phyloP scores from a whole-genome alignment of 2,888 invertebrate genomes.

The Hemicrepidius hirtus region DNA sequence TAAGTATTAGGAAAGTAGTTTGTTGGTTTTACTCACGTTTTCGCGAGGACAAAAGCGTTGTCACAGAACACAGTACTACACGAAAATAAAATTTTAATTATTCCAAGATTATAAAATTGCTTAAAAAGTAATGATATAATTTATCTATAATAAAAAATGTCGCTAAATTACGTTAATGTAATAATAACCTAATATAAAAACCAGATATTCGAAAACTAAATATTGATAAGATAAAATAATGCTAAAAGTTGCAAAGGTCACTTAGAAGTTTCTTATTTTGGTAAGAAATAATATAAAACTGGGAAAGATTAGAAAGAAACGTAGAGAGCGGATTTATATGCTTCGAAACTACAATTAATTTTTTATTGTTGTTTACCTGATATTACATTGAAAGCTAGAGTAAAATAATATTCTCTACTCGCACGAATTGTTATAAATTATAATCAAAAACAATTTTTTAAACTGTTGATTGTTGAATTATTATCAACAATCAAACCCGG shows the following conservation, averaged over 20 bases:
- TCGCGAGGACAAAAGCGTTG: neutral
- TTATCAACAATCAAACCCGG: too few species aligned
- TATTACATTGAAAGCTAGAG: too few species aligned
- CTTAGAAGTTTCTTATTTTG: conserved; percentile 45
- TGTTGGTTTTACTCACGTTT: conserved; percentile 15
- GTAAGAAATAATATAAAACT: conserved; percentile 44
- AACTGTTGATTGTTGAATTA: too few species aligned
- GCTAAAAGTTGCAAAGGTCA: conserved; percentile 55
- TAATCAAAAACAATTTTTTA: too few species aligned
- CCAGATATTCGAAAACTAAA: conserved; percentile 53
- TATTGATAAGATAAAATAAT: conserved; percentile 56
- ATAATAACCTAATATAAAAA: conserved; percentile 53
- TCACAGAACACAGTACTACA: conserved; percentile 9
- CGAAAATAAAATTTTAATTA: conserved; percentile 32
- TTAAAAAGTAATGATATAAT: conserved; percentile 45
- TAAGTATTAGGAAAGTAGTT: neutral
- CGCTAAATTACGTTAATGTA: conserved; percentile 55
- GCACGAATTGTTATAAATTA: too few species aligned
- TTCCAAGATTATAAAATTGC: conserved; percentile 36
- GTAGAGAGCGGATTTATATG: conserved; percentile 1
- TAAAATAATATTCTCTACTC: too few species aligned
- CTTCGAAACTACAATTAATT: too few species aligned
- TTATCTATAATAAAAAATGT: conserved; percentile 54
- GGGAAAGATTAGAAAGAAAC: conserved; percentile 12
- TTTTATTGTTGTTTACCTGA: too few species aligned